Evolutionary conservation across 1,140 invertebrate species (phyloP), one percentile per base, ranked within the genome.

Genomic region (Drosophila jambulina): DNA sequence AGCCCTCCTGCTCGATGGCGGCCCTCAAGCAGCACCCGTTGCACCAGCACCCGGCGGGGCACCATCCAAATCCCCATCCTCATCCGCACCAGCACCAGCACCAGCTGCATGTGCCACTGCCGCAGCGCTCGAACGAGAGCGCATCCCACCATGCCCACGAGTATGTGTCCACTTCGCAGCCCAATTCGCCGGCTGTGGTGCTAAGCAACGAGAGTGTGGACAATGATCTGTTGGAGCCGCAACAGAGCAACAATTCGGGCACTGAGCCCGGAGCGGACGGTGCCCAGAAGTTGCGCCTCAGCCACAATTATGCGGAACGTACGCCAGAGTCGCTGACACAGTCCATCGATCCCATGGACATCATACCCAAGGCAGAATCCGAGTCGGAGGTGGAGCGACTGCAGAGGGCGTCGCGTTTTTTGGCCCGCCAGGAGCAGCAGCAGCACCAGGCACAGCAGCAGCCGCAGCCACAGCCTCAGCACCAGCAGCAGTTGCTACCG

Each of bases 291-390:
- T 21, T 86, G 51, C 75, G 91, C 6, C 46, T 85, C 2, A 75
- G 61, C 25, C 86, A 88, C 29, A 70, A 34, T 4, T 86, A 83
- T 65, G 48, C 84, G 15, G 87, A 91, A 36, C 83, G 80, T 13
- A 83, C 83, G 25, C 78, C 81, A 2, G 84, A 85, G 59, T 88
- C 91, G 40, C 48, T 92, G 19, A 91, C 87, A 17, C 86, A 88
- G 58, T 82, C 83, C 17, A 92, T 92, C 25, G 87, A 85, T 67
- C 83, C 91, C n/a, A 92, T 91, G 81, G 91, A 87, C 53, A 84
- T 91, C 19, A 91, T 91, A 82, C 83, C 91, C 12, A 92, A 92
- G 64, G 54, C 83, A n/a, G 91, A 92, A 56, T 59, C 85, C 4
- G 91, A 91, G 42, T 78, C 79, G 10, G 84, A 88, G 17, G 82